phyloP scores from a whole-genome alignment of 1,140 invertebrate genomes.

The Diachasma alloeum region DNA sequence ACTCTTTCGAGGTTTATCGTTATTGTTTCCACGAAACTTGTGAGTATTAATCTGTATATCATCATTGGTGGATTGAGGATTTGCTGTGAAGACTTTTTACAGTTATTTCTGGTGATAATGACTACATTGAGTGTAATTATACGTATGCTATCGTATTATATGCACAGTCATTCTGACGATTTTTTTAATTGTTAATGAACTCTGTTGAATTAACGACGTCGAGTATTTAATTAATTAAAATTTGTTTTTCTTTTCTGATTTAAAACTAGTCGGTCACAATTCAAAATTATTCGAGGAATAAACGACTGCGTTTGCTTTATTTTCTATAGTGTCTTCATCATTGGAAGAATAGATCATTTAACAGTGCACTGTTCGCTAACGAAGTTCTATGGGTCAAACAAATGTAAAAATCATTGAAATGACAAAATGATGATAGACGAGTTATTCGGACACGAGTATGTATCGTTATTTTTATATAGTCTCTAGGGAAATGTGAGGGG shows the following conservation, averaged over 20 bases:
- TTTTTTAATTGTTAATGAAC: not conserved
- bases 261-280: not conserved
- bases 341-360: not conserved
- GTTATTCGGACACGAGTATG: not conserved
- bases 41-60: not conserved
- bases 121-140: not conserved
- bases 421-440: not conserved
- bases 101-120: not conserved
- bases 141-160: not conserved
- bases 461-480: constrained; percentile 6
- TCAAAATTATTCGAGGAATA: not conserved
- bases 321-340: not conserved
- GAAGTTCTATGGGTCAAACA: too few relatives aligned
- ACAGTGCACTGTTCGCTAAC: too few relatives aligned
- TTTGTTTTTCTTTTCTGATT: not conserved
- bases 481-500: not conserved
- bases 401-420: not conserved
- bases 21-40: not conserved
- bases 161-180: not conserved
- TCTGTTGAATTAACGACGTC: not conserved
- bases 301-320: not conserved
- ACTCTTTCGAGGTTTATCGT: not conserved
- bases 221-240: not conserved
- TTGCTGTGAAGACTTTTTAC: not conserved
- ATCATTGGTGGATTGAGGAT: too few relatives aligned